A percentile compares a stretch with the other conserved stretches of the same genome.
Evolutionary conservation across 2,888 invertebrate genomes (phyloP).

Genomic region (Drosophila ustulata): DNA sequence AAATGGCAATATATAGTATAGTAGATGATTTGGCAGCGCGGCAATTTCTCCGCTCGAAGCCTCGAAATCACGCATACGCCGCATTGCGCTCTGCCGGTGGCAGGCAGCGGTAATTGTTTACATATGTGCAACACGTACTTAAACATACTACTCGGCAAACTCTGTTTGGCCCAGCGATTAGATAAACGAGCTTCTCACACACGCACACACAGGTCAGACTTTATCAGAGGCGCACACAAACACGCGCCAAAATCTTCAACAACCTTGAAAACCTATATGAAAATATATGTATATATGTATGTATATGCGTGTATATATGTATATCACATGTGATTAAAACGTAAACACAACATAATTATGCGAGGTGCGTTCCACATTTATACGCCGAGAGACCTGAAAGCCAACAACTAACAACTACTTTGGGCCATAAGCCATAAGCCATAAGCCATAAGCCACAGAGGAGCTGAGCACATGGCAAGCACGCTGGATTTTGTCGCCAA

Average conservation of each 20-base stretch:
- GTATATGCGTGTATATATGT: conserved; percentile 29
- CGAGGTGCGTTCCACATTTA: conserved; percentile 36
- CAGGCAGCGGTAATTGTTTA: conserved; percentile 49
- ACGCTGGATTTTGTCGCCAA: not conserved
- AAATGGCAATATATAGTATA: too few relatives aligned
- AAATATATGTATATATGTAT: conserved; percentile 34
- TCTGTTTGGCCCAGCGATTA: conserved; percentile 51
- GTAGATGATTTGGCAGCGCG: not conserved
- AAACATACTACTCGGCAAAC: conserved; percentile 44
- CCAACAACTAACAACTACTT: not conserved
- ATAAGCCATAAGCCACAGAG: conserved; percentile 8
- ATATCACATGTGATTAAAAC: conserved; percentile 40
- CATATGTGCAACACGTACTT: conserved; percentile 65
- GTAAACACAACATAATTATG: conserved; percentile 58
- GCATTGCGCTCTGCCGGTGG: conserved; percentile 10
- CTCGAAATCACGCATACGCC: conserved; percentile 60
- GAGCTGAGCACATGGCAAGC: not conserved
- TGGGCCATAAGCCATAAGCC: not conserved
- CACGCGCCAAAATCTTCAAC: conserved; percentile 60
- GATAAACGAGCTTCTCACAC: conserved; percentile 59
- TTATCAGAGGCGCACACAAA: conserved; percentile 35
- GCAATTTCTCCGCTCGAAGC: conserved; percentile 35
- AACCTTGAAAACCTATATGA: conserved; percentile 56
- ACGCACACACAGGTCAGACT: conserved; percentile 15
- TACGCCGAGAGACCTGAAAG: not conserved